Conservation (phyloP, 2,888 invertebrate species). For the Timandra comae region DNA sequence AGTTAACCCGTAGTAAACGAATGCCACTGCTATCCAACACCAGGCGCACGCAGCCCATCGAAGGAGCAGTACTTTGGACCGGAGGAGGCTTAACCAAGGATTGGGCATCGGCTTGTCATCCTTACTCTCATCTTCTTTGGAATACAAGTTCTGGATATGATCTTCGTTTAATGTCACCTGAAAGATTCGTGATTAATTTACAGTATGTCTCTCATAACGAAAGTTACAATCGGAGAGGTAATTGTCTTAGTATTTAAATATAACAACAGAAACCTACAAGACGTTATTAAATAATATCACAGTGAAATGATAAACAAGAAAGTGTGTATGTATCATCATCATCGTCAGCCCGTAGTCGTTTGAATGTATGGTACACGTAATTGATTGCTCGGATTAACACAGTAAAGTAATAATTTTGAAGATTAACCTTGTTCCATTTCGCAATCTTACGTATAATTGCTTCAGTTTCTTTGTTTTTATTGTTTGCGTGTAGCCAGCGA, state of each 20-base stretch:
- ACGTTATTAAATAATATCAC: no score
- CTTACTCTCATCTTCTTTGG: constrained; percentile 17
- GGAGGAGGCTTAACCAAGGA: constrained; percentile 45
- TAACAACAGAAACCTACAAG: no score
- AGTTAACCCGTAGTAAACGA: constrained; percentile 88
- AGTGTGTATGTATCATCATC: no score
- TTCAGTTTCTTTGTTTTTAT: constrained; percentile 74
- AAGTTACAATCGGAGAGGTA: no score
- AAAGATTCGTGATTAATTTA: constrained; percentile 25
- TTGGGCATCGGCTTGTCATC: constrained; percentile 16
- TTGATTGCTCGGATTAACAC: no score
- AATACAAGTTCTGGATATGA: constrained; percentile 30
- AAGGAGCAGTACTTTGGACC: constrained; percentile 43
- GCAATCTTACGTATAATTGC: constrained; percentile 78
- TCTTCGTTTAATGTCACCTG: constrained; percentile 45
- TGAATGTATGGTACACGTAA: no score
- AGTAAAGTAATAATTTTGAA: no score
- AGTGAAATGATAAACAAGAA: no score
- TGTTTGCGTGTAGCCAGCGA: constrained; percentile 84
- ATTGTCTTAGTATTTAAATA: no score
- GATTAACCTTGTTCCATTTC: constrained; percentile 75
- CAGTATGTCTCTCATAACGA: no score
- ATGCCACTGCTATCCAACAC: constrained; percentile 85
- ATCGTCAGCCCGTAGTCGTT: no score
- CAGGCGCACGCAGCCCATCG: constrained; percentile 48